These are phyloP conservation scores for Vimba vimba DNA, from an alignment of 2,113 vertebrate species.

Conservation along the genomic window DNA sequence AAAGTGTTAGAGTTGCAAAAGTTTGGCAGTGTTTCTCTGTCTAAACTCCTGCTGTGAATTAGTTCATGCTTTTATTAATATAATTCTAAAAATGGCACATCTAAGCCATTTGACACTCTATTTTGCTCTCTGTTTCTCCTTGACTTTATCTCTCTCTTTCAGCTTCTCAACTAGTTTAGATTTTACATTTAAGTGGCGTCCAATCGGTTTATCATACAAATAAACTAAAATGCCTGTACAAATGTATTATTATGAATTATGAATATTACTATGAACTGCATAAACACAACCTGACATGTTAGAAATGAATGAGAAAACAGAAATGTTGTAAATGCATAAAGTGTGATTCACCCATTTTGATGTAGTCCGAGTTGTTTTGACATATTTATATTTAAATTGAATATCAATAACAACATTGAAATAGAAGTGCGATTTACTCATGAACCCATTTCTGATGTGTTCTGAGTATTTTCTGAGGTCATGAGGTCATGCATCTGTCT, in stretches of 20 bases:
- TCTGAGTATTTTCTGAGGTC: not conserved
- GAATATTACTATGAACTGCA: not conserved
- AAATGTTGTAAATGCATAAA: not conserved
- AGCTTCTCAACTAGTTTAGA: not conserved
- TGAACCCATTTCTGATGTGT: not conserved
- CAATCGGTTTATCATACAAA: not conserved
- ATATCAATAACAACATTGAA: not conserved
- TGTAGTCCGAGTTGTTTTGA: not conserved
- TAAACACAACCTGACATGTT: not conserved
- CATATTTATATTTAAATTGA: not conserved
- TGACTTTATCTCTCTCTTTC: not conserved
- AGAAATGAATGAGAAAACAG: not conserved
- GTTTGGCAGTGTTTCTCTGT: not conserved
- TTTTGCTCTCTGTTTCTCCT: not conserved
- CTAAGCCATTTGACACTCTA: not conserved
- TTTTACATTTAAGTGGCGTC: not conserved
- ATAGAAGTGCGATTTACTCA: not conserved
- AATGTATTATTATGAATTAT: not conserved
- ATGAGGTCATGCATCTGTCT: not conserved
- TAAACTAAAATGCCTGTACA: not conserved
- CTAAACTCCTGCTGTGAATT: not conserved
- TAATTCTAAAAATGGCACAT: not conserved
- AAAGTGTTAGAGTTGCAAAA: not conserved
- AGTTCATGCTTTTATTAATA: constrained; percentile 14
- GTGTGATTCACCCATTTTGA: not conserved